Conservation (phyloP, 2,797 vertebrate species). For the Hafferia zeledoni region DNA sequence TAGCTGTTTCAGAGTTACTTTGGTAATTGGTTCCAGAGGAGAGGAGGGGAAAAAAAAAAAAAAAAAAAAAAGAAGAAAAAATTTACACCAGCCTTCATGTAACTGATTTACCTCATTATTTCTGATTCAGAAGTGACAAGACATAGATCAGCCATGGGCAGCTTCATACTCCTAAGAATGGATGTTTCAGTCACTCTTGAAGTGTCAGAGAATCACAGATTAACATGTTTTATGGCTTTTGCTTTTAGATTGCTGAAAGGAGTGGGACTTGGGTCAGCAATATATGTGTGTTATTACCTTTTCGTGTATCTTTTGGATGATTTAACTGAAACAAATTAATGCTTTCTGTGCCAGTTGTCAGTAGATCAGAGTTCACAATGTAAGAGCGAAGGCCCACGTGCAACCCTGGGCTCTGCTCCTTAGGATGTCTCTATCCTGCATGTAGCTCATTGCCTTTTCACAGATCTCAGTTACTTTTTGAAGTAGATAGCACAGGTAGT, state of each 20-base stretch:
- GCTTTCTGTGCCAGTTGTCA: neutral
- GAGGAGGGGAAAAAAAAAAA: neutral
- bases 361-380: neutral
- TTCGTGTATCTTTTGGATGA: neutral
- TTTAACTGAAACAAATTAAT: neutral
- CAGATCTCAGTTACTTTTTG: neutral
- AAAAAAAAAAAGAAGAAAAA: neutral
- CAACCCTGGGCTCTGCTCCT: neutral
- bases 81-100: neutral
- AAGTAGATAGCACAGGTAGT: neutral
- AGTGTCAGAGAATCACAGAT: neutral
- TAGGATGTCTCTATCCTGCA: neutral
- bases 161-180: neutral
- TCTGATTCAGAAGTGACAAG: constrained; percentile 39
- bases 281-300: neutral
- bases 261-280: neutral
- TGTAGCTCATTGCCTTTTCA: fast-evolving
- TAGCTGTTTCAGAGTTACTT: constrained; percentile 35
- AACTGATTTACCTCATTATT: constrained; percentile 48
- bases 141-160: constrained; percentile 16
- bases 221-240: neutral
- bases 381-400: neutral
- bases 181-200: neutral
- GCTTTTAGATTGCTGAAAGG: neutral
- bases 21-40: constrained; percentile 55